Evolutionary conservation across 2,113 vertebrate genomes (phyloP).

Genomic region (Mugil cephalus): DNA sequence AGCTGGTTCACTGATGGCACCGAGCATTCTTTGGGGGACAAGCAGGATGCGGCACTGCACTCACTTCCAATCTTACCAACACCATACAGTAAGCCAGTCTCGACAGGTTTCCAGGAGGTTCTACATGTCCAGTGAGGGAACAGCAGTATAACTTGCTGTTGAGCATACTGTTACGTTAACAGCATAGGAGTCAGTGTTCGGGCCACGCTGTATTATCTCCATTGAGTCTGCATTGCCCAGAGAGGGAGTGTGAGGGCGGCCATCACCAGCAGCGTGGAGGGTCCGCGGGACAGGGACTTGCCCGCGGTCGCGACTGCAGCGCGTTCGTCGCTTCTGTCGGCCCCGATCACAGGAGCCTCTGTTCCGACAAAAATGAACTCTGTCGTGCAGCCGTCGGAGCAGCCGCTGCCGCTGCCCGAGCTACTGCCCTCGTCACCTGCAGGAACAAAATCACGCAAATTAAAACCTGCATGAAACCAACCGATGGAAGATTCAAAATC

Average conservation of each 20-base stretch:
- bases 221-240: slow-evolving; percentile 87
- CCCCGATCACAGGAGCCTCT: slow-evolving; percentile 88
- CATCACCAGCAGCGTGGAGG: slow-evolving; percentile 67
- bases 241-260: slow-evolving; percentile 66
- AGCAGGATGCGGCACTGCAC: slow-evolving; percentile 87
- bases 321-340: slow-evolving; percentile 89
- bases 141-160: slow-evolving; percentile 72
- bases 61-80: slow-evolving; percentile 57
- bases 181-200: slow-evolving; percentile 77
- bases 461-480: slow-evolving; percentile 41
- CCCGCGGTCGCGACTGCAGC: slow-evolving; percentile 82
- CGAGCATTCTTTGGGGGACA: slow-evolving; percentile 90
- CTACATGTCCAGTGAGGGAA: slow-evolving; percentile 72
- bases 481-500: neutral
- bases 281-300: slow-evolving; percentile 60
- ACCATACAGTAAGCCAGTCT: slow-evolving; percentile 61
- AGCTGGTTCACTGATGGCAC: slow-evolving; percentile 86
- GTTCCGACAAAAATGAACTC: slow-evolving; percentile 91
- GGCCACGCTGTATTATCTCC: slow-evolving; percentile 92
- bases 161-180: slow-evolving; percentile 60
- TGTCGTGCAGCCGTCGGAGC: slow-evolving; percentile 92
- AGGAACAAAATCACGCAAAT: slow-evolving; percentile 36
- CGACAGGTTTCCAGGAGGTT: slow-evolving; percentile 66
- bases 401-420: slow-evolving; percentile 94
- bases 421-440: slow-evolving; percentile 94